Percentiles rank a stretch among this genome's conserved stretches.
phyloP scores from a whole-genome alignment of 2,888 invertebrate genomes.

The Drosophila pseudotalamancana region DNA sequence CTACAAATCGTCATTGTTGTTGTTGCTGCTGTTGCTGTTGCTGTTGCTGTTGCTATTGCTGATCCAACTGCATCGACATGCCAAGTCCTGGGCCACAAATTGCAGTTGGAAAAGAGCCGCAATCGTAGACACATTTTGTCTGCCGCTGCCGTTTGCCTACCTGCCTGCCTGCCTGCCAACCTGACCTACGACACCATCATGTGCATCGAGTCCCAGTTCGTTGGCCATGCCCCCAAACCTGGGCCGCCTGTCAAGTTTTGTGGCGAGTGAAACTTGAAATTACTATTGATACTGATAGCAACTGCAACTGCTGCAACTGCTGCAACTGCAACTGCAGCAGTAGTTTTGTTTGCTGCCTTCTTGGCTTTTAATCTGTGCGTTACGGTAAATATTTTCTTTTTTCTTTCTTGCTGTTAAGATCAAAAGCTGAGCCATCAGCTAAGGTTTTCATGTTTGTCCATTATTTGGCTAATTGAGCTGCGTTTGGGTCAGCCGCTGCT shows the following conservation, averaged over 20 bases:
- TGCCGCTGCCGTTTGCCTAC: constrained; percentile 20
- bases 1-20: constrained; percentile 81
- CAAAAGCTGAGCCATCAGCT: constrained; percentile 57
- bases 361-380: constrained; percentile 75
- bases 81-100: constrained; percentile 74
- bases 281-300: constrained; percentile 79
- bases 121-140: constrained; percentile 59
- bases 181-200: constrained; percentile 78
- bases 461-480: constrained; percentile 65
- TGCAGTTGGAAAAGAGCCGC: constrained; percentile 74
- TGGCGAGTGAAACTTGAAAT: constrained; percentile 71
- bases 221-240: constrained; percentile 7
- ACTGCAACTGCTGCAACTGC: constrained; percentile 46
- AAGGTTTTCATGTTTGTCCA: constrained; percentile 50
- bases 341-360: too few relatives aligned
- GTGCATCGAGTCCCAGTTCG: constrained; percentile 48
- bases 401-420: constrained; percentile 76
- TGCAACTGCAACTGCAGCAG: constrained; percentile 24
- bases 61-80: constrained; percentile 41
- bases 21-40: constrained; percentile 30
- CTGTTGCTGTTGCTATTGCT: constrained; percentile 15
- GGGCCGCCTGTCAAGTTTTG: constrained; percentile 57
- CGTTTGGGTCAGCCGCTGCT: constrained; percentile 45
- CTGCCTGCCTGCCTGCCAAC: constrained; percentile 16
- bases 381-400: constrained; percentile 80